Percentiles rank a stretch among this genome's conserved stretches.
Evolutionary conservation across 2,797 vertebrate species (phyloP).

Genomic region (Sebastes paucispinis): DNA sequence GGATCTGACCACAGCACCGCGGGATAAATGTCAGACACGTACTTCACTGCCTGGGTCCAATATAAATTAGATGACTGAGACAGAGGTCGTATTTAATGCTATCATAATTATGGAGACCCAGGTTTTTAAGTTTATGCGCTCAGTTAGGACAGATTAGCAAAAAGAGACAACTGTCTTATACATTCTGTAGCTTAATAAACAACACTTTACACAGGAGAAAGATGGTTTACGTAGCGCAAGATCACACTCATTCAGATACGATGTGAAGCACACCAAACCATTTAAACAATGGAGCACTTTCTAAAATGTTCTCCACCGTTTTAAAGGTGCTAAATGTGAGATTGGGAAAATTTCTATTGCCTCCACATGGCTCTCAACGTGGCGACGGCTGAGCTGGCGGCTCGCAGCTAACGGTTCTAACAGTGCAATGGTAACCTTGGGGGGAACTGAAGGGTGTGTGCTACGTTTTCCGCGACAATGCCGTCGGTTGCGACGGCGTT

Average conservation of each 20-base stretch:
- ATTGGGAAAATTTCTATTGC: too few species aligned
- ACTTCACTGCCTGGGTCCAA: constrained; percentile 27
- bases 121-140: not conserved
- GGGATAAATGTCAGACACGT: constrained; percentile 54
- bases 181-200: not conserved
- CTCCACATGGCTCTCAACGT: too few species aligned
- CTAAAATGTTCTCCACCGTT: not conserved
- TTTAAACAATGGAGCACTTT: not conserved
- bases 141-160: not conserved
- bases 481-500: too few species aligned
- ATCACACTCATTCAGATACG: not conserved
- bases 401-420: too few species aligned
- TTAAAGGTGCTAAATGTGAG: not conserved
- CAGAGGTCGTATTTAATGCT: constrained; percentile 12
- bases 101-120: not conserved
- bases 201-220: not conserved
- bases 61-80: constrained; percentile 18
- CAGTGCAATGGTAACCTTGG: too few species aligned
- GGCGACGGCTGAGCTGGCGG: too few species aligned
- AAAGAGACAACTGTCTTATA: not conserved
- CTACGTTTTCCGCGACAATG: too few species aligned
- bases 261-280: not conserved
- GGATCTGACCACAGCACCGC: constrained; percentile 48
- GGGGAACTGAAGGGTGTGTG: too few species aligned
- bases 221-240: not conserved